Percentiles rank a stretch among this genome's conserved stretches.
phyloP scores from a whole-genome alignment of 2,888 invertebrate species.

The Chelonus formosanus region DNA sequence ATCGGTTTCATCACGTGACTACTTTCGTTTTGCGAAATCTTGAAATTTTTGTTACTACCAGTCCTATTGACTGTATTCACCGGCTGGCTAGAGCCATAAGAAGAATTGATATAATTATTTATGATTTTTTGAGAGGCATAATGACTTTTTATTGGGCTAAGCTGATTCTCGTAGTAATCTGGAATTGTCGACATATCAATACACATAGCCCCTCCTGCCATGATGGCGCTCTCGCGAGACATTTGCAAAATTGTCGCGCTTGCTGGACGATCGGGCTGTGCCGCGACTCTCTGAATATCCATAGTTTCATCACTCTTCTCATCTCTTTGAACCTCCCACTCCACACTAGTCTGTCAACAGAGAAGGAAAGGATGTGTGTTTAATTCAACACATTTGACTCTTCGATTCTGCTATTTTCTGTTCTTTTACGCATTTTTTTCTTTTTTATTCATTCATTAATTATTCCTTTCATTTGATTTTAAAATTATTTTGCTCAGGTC shows the following conservation, averaged over 20 bases:
- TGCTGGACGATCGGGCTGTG: slow-evolving; percentile 49
- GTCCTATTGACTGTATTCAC: not conserved
- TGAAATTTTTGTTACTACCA: not conserved
- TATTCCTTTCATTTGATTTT: not conserved
- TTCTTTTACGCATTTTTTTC: slow-evolving; percentile 35
- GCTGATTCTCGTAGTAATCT: slow-evolving; percentile 37
- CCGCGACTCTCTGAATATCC: slow-evolving; percentile 54
- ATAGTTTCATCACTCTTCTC: slow-evolving; percentile 64
- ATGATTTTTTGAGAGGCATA: slow-evolving; percentile 28
- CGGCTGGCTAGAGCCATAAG: slow-evolving; percentile 11
- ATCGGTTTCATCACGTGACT: slow-evolving; percentile 27
- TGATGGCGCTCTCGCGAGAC: slow-evolving; percentile 53
- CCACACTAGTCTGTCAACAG: slow-evolving; percentile 73
- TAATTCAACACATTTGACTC: slow-evolving; percentile 56
- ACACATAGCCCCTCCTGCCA: slow-evolving; percentile 53
- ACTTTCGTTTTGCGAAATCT: slow-evolving; percentile 24
- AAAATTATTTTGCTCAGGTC: not conserved
- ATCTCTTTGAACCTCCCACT: slow-evolving; percentile 66
- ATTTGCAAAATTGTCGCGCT: slow-evolving; percentile 50
- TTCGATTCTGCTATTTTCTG: slow-evolving; percentile 48
- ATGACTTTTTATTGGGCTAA: slow-evolving; percentile 36
- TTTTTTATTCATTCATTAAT: slow-evolving; percentile 32
- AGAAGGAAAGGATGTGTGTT: slow-evolving; percentile 72
- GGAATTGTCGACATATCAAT: slow-evolving; percentile 48
- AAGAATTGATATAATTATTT: slow-evolving; percentile 23